Evolutionary conservation across 2,113 vertebrate species (phyloP), one percentile per base, ranked within the genome.

Genomic region (Ramphastos sulfuratus): DNA sequence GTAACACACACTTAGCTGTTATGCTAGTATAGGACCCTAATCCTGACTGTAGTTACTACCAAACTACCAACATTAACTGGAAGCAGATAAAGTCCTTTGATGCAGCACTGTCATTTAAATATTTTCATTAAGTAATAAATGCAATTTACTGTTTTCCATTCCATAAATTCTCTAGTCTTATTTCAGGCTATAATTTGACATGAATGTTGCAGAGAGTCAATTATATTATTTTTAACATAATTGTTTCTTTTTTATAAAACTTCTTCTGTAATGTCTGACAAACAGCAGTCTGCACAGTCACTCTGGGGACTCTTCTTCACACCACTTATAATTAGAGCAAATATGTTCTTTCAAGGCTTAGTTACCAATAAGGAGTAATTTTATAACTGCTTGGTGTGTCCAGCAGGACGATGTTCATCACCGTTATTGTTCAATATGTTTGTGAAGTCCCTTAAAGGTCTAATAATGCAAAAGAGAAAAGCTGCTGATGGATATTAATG

Each of bases 121-220:
- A 60, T 23, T 78, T 91, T 75, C 11, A 44, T 69, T 81, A 81
- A 71, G 56, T 56, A 94, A 90, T 72, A 94, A 94, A 91, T 67
- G 69, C 9, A n/a, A 61, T 72, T 91, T 94, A 56, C 44, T 59
- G 8, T 83, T 52, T 93, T 85, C 69, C 54, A 39, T n/a, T 37
- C 2, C 52, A 82, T 44, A 86, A 90, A 76, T 73, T 84, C 16
- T 79, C 55, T 71, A 31, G 1, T 85, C 46, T 76, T 85, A 82
- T 67, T 94, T 96, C 54, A 92, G 5, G 6, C 5, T 64, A 48
- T 42, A 91, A 92, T 89, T 93, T 90, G 85, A 91, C 61, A 83
- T 48, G 61, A 72, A 88, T 54, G 75, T 81, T 83, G 65, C 44
- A 55, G 82, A 76, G 33, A 85, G 56, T 56, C 72, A 89, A 85